Evolutionary conservation across 2,113 vertebrate species (phyloP).

Genomic region (human): DNA sequence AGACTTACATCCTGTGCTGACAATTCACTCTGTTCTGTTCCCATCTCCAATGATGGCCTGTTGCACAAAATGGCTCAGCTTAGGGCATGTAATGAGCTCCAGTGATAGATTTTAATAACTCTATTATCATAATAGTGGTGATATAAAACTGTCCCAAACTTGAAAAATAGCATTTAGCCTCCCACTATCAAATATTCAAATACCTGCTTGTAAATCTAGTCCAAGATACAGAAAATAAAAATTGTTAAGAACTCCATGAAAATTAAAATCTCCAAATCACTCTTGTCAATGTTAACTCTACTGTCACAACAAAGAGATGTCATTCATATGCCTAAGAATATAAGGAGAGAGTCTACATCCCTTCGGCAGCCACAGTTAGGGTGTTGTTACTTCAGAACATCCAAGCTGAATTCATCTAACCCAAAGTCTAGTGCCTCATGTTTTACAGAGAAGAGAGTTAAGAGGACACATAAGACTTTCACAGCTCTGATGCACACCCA

Average conservation of each 20-base stretch:
- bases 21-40: not conserved
- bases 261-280: not conserved
- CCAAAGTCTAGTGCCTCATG: not conserved
- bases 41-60: not conserved
- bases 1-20: not conserved
- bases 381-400: not conserved
- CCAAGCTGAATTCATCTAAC: not conserved
- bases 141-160: not conserved
- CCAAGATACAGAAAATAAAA: not conserved
- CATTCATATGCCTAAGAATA: not conserved
- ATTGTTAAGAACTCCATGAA: not conserved
- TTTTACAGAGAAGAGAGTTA: not conserved
- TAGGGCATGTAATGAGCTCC: constrained; percentile 19
- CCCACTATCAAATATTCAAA: constrained; percentile 1
- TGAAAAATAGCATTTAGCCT: not conserved
- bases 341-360: not conserved
- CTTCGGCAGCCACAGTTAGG: not conserved
- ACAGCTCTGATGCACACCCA: not conserved
- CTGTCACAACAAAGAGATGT: not conserved
- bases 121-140: not conserved
- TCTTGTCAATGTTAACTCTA: not conserved
- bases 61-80: not conserved
- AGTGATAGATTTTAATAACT: not conserved
- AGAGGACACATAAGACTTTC: not conserved
- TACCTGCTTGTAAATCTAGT: not conserved